These are phyloP conservation scores for Lophotriccus pileatus DNA, from an alignment of 2,797 vertebrate genomes.

Conservation along the genomic window DNA sequence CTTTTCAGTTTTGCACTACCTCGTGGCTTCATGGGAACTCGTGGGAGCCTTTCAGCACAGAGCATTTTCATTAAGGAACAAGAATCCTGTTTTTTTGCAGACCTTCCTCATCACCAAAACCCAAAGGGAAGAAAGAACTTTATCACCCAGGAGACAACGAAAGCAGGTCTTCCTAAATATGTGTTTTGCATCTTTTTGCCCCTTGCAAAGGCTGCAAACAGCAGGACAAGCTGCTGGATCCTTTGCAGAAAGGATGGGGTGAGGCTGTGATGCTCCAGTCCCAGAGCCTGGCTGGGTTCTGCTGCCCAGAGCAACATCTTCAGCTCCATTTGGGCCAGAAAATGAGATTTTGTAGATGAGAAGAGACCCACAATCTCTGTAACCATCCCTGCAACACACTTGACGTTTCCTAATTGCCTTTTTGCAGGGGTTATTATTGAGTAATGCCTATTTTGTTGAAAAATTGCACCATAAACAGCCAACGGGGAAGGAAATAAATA, in stretches of 20 bases:
- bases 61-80: conserved; percentile 41
- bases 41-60: background rate
- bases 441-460: conserved; percentile 39
- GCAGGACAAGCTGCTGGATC: background rate
- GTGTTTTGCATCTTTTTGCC: background rate
- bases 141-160: background rate
- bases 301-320: background rate
- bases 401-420: conserved; percentile 37
- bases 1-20: background rate
- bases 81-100: conserved; percentile 4
- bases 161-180: background rate
- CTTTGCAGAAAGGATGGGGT: background rate
- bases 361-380: background rate
- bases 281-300: fast-evolving
- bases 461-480: conserved; percentile 33
- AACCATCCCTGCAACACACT: background rate
- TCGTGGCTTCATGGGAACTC: background rate
- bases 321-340: background rate
- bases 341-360: background rate
- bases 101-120: conserved; percentile 27
- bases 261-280: background rate
- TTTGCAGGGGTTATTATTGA: conserved; percentile 43
- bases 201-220: background rate
- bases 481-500: conserved; percentile 32
- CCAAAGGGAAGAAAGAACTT: background rate